A percentile compares a stretch with the other conserved stretches of the same genome.
Evolutionary conservation across 2,113 vertebrate species (phyloP).

Genomic region (Okapia johnstoni): DNA sequence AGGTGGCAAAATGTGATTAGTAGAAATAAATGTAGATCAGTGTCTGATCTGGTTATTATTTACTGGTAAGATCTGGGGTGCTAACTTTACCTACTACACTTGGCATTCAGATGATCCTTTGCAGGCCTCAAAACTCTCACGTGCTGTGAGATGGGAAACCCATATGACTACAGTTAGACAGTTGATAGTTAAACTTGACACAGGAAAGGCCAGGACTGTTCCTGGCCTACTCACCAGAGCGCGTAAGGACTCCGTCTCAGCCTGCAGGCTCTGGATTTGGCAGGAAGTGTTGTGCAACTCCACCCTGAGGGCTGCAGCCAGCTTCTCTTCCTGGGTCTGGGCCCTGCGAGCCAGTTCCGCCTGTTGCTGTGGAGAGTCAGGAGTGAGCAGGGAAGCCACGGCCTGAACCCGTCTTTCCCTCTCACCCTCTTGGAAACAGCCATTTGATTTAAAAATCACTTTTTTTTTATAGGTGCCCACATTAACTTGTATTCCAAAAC

Average conservation of each 20-base stretch:
- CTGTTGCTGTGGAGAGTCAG: conserved; percentile 74
- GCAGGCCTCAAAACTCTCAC: neutral
- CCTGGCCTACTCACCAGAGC: conserved; percentile 85
- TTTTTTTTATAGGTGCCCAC: neutral
- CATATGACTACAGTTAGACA: neutral
- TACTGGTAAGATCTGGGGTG: neutral
- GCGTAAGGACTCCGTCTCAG: conserved; percentile 92
- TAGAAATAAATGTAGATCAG: neutral
- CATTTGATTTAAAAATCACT: neutral
- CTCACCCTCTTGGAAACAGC: neutral
- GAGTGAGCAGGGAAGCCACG: neutral
- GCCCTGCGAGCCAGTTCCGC: conserved; percentile 72
- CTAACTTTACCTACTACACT: neutral
- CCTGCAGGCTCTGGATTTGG: conserved; percentile 94
- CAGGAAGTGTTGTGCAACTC: conserved; percentile 86
- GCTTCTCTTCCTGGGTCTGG: conserved; percentile 87
- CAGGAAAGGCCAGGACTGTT: neutral
- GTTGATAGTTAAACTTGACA: neutral
- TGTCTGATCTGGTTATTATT: neutral
- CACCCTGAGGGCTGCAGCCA: conserved; percentile 85
- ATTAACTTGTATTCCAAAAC: neutral
- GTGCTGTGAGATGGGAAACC: neutral
- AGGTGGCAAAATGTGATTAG: neutral
- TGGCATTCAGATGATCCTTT: neutral
- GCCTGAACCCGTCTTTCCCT: neutral